Conservation (phyloP, 1,140 invertebrate species). For the Aphelinus atriplicis region DNA sequence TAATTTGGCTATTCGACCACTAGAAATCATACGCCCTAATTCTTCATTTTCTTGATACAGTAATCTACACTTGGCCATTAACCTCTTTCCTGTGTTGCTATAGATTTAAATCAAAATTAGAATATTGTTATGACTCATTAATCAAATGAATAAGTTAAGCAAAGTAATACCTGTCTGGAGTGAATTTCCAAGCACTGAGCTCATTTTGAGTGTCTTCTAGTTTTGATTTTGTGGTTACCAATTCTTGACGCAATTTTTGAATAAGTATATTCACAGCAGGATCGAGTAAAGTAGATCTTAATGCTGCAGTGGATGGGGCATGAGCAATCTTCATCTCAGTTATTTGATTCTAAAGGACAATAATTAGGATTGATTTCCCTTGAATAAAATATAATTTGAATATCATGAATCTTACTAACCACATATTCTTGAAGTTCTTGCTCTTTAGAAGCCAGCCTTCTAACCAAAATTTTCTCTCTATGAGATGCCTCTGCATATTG, state of each 20-base stretch:
- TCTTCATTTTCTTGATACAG: slow-evolving; percentile 99
- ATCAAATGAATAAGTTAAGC: slow-evolving; percentile 5
- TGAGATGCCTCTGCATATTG: slow-evolving; percentile 86
- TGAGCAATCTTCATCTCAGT: slow-evolving; percentile 88
- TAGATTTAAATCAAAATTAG: slow-evolving; percentile 42
- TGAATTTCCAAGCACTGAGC: slow-evolving; percentile 98
- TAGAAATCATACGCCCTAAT: slow-evolving; percentile 93
- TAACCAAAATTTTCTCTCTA: slow-evolving; percentile 90
- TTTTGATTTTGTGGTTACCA: slow-evolving; percentile 88
- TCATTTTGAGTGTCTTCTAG: slow-evolving; percentile 98
- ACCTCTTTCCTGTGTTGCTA: slow-evolving; percentile 93
- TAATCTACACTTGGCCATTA: slow-evolving; percentile 97
- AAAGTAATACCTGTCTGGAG: slow-evolving; percentile 84
- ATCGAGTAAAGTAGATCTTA: slow-evolving; percentile 88
- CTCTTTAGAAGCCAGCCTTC: slow-evolving; percentile 91
- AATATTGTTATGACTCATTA: background rate
- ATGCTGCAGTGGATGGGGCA: slow-evolving; percentile 78
- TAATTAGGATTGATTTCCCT: slow-evolving; percentile 24
- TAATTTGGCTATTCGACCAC: slow-evolving; percentile 92
- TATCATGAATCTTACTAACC: slow-evolving; percentile 71
- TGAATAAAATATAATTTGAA: slow-evolving; percentile 22
- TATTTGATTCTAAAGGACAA: slow-evolving; percentile 83
- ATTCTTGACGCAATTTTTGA: slow-evolving; percentile 89
- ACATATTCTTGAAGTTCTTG: slow-evolving; percentile 96
- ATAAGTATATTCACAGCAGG: slow-evolving; percentile 96